Evolutionary conservation across 2,888 invertebrate species (phyloP).

Genomic region (Diaprepes abbreviatus): DNA sequence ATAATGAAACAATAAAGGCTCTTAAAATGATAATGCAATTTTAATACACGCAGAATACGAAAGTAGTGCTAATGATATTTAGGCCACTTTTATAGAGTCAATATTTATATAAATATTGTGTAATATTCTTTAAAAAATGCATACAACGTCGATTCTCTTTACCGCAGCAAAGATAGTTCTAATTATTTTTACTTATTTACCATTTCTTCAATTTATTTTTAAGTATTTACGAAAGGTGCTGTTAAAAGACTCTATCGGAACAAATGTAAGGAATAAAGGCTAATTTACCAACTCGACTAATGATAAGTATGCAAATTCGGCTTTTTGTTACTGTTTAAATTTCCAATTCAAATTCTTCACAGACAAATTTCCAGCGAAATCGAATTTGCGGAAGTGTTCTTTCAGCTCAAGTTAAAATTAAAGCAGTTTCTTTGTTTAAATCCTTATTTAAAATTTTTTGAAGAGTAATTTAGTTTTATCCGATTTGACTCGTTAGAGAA

Average conservation of each 20-base stretch:
- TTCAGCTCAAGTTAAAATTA: constrained; percentile 20
- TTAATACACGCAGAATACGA: no score
- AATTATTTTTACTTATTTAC: constrained; percentile 1
- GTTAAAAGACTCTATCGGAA: not conserved
- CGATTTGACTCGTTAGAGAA: not conserved
- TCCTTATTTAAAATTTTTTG: constrained; percentile 11
- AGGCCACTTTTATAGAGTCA: no score
- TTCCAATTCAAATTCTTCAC: constrained; percentile 35
- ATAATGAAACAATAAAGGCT: no score
- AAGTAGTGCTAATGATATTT: no score
- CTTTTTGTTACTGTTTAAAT: constrained; percentile 34
- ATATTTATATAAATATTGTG: no score
- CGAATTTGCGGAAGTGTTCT: constrained; percentile 31
- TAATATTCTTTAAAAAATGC: no score
- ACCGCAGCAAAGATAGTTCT: not conserved
- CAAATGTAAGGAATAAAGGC: constrained; percentile 35
- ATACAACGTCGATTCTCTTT: no score
- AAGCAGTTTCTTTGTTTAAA: constrained; percentile 19
- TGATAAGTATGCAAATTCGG: constrained; percentile 37
- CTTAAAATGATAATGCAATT: no score
- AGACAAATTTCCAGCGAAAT: constrained; percentile 25
- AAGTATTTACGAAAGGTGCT: constrained; percentile 1
- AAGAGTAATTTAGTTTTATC: not conserved
- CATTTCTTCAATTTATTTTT: not conserved
- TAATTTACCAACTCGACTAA: constrained; percentile 33